Evolutionary conservation across 2,113 vertebrate genomes (phyloP), one percentile per base, ranked within the genome.

Genomic region (Cephalopholis sonnerati): DNA sequence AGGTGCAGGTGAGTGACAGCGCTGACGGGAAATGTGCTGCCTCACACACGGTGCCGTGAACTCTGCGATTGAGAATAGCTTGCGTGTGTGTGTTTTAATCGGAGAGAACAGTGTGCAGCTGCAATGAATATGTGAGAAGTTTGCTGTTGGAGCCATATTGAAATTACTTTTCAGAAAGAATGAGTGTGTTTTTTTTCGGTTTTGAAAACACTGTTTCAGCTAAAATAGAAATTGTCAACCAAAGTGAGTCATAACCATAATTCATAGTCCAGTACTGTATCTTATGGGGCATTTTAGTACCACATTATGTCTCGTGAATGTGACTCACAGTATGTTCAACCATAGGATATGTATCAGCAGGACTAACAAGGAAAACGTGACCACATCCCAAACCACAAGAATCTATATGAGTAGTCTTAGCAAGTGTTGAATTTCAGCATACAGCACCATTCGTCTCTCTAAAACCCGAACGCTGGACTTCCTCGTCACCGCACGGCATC

Each of bases 1-100:
- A 89, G 87, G 85, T 92, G 79, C 61, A 65, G 77, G n/a, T 24
- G 86, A 92, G 87, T 82, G 93, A 92, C 89, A 68, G 78, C 67
- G 53, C 64, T 9, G 81, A 77, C 88, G 74, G 89, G 77, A 84
- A 82, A 74, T 58, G 67, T 36, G 76, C 74, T 71, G 22, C 84
- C 69, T 80, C 32, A 67, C 67, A 46, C 73, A 27, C 32, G 1
- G 53, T 15, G n/a, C 62, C 20, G 10, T 44, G 25, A 78, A 82
- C 79, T 61, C 46, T 18, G 10, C 18, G 16, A 80, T 74, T 81
- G 65, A 63, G 36, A 66, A 3, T n/a, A 20, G 46, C 65, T 51
- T 7, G 54, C 55, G 1, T 36, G 32, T 15, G 65, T 50, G 62
- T 25, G 44, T 29, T 74, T 75, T 0, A 62, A 68, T 68, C 46